A percentile compares a stretch with the other conserved stretches of the same genome.
phyloP scores from a whole-genome alignment of 2,888 invertebrate species.

The Crocallis elinguaria region DNA sequence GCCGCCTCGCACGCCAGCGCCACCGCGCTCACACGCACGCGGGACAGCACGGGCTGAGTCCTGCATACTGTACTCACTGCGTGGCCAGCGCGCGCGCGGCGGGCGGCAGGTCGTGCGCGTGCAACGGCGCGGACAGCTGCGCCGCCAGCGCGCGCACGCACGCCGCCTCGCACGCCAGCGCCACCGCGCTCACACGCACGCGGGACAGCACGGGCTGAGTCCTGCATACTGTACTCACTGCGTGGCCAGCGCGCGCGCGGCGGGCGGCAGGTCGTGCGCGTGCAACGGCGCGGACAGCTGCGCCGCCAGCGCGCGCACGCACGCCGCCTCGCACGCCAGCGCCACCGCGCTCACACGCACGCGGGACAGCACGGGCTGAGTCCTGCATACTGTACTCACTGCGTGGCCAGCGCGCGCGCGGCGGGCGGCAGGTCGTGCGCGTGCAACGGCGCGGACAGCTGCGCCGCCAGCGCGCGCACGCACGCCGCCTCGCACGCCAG shows the following conservation, averaged over 20 bases:
- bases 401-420: conserved; percentile 39
- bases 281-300: conserved; percentile 55
- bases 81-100: too few species aligned
- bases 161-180: too few species aligned
- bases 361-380: conserved; percentile 64
- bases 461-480: conserved; percentile 57
- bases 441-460: conserved; percentile 55
- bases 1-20: conserved; percentile 65
- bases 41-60: conserved; percentile 45
- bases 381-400: conserved; percentile 42
- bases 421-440: conserved; percentile 42
- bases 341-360: conserved; percentile 62
- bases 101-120: too few species aligned
- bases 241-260: conserved; percentile 41
- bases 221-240: conserved; percentile 42
- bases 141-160: too few species aligned
- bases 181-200: conserved; percentile 57
- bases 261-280: conserved; percentile 40
- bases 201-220: conserved; percentile 64
- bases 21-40: conserved; percentile 59
- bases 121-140: too few species aligned
- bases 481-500: conserved; percentile 63
- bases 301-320: conserved; percentile 59
- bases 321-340: conserved; percentile 61
- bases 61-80: too few species aligned